These are phyloP conservation scores for Acipenser ruthenus DNA, from an alignment of 2,797 vertebrate species.

Conservation along the genomic window DNA sequence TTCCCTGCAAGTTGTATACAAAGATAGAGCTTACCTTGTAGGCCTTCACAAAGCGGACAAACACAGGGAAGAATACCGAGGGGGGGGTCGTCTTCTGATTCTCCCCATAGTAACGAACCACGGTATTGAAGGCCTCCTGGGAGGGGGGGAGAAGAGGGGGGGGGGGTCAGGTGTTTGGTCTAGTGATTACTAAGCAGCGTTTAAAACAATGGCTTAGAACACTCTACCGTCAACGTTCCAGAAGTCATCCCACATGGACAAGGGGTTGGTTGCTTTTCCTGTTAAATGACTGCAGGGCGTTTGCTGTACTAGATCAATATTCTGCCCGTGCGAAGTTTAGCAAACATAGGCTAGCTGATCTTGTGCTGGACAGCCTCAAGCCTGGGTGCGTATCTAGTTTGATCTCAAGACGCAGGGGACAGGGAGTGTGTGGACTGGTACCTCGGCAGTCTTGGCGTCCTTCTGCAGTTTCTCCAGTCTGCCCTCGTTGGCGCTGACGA, in stretches of 20 bases:
- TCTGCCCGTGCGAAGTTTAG: no score
- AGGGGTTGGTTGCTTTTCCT: no score
- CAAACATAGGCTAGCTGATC: no score
- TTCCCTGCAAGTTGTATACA: no score
- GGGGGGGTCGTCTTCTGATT: constrained; percentile 91
- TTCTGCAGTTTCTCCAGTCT: constrained; percentile 88
- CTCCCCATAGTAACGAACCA: constrained; percentile 93
- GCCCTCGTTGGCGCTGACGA: constrained; percentile 71
- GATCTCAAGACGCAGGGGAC: constrained; percentile 5
- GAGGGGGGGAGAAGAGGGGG: constrained; percentile 15
- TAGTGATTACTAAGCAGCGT: no score
- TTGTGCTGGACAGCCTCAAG: no score
- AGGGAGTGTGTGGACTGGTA: constrained; percentile 26
- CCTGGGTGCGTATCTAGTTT: neutral
- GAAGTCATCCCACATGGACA: no score
- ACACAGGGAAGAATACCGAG: constrained; percentile 92
- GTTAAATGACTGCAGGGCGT: no score
- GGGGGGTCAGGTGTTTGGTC: no score
- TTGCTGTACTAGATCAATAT: no score
- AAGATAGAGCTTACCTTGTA: constrained; percentile 75
- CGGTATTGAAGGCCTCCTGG: constrained; percentile 90
- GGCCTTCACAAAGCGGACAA: constrained; percentile 89
- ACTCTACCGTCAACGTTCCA: no score
- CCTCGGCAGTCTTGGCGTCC: constrained; percentile 85
- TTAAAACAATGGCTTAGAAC: no score